phyloP scores from a whole-genome alignment of 2,113 vertebrate genomes.

The Cercocebus atys region DNA sequence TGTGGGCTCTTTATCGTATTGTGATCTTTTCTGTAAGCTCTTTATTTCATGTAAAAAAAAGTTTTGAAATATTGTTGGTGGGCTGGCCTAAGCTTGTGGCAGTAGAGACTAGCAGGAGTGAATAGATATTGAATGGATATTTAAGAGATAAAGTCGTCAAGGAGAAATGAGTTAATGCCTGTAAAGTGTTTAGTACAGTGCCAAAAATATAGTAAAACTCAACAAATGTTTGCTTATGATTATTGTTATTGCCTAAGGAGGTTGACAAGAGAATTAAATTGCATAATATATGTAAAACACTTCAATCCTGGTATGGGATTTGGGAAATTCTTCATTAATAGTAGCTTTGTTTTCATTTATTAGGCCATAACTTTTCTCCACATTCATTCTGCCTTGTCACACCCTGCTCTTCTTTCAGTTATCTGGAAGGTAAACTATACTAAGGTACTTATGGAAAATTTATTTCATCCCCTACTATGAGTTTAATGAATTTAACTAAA shows the following conservation, averaged over 20 bases:
- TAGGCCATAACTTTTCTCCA: not conserved
- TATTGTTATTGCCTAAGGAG: not conserved
- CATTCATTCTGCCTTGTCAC: not conserved
- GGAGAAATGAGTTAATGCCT: not conserved
- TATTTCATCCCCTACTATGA: not conserved
- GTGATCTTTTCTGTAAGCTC: not conserved
- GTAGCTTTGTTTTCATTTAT: not conserved
- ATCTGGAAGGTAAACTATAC: not conserved
- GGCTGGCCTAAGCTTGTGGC: not conserved
- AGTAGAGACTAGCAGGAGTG: not conserved
- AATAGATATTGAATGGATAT: not conserved
- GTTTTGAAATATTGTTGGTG: not conserved
- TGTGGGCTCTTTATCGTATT: not conserved
- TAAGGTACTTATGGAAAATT: not conserved
- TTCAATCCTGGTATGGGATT: not conserved
- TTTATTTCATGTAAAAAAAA: not conserved
- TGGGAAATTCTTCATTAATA: not conserved
- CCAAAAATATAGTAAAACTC: not conserved
- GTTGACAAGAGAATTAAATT: not conserved
- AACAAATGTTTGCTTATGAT: not conserved
- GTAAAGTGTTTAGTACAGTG: not conserved
- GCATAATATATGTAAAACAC: not conserved
- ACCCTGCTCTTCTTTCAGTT: not conserved
- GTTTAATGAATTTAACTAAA: constrained; percentile 8
- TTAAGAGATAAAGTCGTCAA: not conserved